These are phyloP conservation scores for Agonopterix alstromeriana DNA, from an alignment of 2,888 invertebrate genomes.

Conservation along the genomic window DNA sequence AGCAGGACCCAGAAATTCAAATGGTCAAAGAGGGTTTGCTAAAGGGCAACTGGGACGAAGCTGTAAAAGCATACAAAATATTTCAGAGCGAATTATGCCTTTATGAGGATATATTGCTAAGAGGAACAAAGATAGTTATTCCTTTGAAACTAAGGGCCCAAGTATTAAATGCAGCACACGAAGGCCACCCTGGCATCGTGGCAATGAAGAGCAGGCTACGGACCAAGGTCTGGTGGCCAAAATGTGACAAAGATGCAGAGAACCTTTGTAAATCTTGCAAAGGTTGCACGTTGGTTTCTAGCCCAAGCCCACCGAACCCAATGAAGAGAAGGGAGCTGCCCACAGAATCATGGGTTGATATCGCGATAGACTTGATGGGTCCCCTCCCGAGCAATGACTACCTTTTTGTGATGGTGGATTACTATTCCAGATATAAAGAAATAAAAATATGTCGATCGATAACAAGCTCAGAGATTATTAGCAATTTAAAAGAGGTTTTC, in stretches of 20 bases:
- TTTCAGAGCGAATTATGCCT: slow-evolving; percentile 7
- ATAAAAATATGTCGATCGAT: slow-evolving; percentile 12
- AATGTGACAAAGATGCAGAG: slow-evolving; percentile 14
- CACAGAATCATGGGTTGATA: slow-evolving; percentile 13
- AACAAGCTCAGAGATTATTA: slow-evolving; percentile 12
- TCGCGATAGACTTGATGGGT: slow-evolving; percentile 16
- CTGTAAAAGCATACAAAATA: slow-evolving; percentile 4
- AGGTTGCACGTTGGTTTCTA: slow-evolving; percentile 13
- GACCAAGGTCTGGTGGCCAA: slow-evolving; percentile 4
- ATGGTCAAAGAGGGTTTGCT: slow-evolving; percentile 1
- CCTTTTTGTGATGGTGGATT: slow-evolving; percentile 17
- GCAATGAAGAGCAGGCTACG: slow-evolving; percentile 1
- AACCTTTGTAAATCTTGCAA: slow-evolving; percentile 12
- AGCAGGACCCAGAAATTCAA: slow-evolving; percentile 2
- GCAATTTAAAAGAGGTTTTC: slow-evolving; percentile 19
- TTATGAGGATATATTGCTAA: slow-evolving; percentile 2
- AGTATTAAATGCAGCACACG: background rate
- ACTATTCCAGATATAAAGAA: slow-evolving; percentile 19
- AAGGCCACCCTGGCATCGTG: too few relatives aligned
- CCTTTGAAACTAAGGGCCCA: background rate
- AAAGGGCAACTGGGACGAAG: background rate
- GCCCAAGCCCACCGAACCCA: slow-evolving; percentile 11
- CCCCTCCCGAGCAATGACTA: slow-evolving; percentile 18
- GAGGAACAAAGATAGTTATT: slow-evolving; percentile 1
- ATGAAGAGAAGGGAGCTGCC: slow-evolving; percentile 13